Percentiles rank a stretch among this genome's conserved stretches.
These are phyloP conservation scores for Wiebesia pumilae DNA, from an alignment of 1,140 invertebrate genomes.

Conservation along the genomic window DNA sequence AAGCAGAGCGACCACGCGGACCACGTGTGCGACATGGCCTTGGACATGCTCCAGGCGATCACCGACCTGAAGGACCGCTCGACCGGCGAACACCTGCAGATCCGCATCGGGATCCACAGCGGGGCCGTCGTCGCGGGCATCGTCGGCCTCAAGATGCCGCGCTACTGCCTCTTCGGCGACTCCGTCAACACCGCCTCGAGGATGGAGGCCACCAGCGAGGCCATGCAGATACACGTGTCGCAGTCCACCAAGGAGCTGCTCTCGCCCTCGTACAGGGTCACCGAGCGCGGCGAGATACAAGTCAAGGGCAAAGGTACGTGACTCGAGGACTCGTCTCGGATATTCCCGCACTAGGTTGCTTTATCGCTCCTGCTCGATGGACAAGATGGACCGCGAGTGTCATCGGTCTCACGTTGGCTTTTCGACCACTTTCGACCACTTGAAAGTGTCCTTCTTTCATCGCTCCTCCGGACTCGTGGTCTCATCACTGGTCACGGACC, in stretches of 20 bases:
- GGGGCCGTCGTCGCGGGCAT: constrained; percentile 95
- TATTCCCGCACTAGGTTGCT: not conserved
- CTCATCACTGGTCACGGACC: no score
- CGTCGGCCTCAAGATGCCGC: constrained; percentile 95
- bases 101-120: constrained; percentile 92
- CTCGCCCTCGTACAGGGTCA: constrained; percentile 84
- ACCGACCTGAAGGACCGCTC: constrained; percentile 92
- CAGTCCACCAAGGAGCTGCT: constrained; percentile 88
- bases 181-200: constrained; percentile 93
- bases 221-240: constrained; percentile 96
- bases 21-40: constrained; percentile 95
- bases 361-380: no score
- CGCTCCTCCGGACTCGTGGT: no score
- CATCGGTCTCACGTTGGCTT: no score
- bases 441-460: no score
- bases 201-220: constrained; percentile 93
- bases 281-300: constrained; percentile 87
- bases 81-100: constrained; percentile 90
- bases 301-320: constrained; percentile 88
- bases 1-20: constrained; percentile 92
- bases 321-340: not conserved
- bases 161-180: constrained; percentile 95
- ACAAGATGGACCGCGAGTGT: no score
- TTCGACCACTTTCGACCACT: no score
- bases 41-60: constrained; percentile 97